Evolutionary conservation across 2,797 vertebrate genomes (phyloP), one percentile per base, ranked within the genome.

Genomic region (Chrosomus eos): DNA sequence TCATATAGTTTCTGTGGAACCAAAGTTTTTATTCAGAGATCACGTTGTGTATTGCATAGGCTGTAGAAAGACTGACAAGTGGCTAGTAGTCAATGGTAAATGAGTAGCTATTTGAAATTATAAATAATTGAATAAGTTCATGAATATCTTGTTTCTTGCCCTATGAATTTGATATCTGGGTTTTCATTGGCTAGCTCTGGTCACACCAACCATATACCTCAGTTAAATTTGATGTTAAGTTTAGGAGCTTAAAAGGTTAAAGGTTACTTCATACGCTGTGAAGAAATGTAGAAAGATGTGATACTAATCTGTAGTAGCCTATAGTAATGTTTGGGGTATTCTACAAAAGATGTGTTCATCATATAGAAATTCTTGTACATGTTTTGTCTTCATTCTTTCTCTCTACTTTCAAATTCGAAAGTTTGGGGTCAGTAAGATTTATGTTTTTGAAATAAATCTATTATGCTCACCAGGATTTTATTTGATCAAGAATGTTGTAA

Each of bases 11-110:
- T 75, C 13, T 23, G 11, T 36, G 48, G 8, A 74, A 53, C 45
- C 18, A 13, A 74, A 33, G 72, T 33, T 74, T 74, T 72, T 74
- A 19, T 74, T 33, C 19, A 13, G 10, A 74, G 45, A 74, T 74
- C 19, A 33, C 5, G 0, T 31, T 28, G 13, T 45, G 40, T 18
- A 28, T 45, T 7, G 1, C n/a, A 28, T n/a, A 45, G 9, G 71
- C 26, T 5, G 18, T 9, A 18, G n/a, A 33, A 8, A 53, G 45
- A 23, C 72, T 14, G 45, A 74, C 5, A 53, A 51, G 18, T 73
- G 28, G 28, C 45, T 53, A 33, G 51, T 53, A 10, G 72, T 55
- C 36, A 36, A 36, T 36, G 36, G 31, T 36, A 21, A 55, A 75
- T 7, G 6, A 55, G 31, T 36, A 55, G 28, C 28, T 74, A 19